Evolutionary conservation across 64 coral and sea anemone genomes (phyloP).

Genomic region (Pachyseris speciosa): DNA sequence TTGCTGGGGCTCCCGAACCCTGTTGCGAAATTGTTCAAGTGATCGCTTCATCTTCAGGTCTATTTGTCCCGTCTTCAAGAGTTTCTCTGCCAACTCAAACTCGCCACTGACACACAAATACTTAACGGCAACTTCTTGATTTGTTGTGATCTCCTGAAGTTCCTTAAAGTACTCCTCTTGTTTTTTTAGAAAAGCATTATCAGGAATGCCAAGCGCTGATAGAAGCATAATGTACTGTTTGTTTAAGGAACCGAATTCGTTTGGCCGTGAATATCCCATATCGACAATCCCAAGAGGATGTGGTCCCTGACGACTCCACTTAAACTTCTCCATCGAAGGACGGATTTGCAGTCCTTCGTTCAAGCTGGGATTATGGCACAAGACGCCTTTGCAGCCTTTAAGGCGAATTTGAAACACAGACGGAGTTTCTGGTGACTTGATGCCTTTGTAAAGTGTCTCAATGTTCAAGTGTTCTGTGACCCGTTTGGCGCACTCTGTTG

Average conservation of each 20-base stretch:
- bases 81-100: slow-evolving; percentile 80
- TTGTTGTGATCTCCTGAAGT: slow-evolving; percentile 65
- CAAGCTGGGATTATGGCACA: slow-evolving; percentile 64
- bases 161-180: slow-evolving; percentile 80
- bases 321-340: slow-evolving; percentile 90
- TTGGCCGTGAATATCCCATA: slow-evolving; percentile 81
- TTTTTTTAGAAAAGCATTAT: slow-evolving; percentile 67
- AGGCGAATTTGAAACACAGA: slow-evolving; percentile 88
- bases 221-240: slow-evolving; percentile 94
- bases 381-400: slow-evolving; percentile 87
- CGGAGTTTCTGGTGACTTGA: slow-evolving; percentile 49
- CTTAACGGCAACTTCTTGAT: slow-evolving; percentile 60
- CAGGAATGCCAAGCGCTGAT: slow-evolving; percentile 81
- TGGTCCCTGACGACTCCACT: slow-evolving; percentile 30
- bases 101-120: slow-evolving; percentile 63
- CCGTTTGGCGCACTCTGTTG: slow-evolving; percentile 38
- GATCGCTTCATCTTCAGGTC: slow-evolving; percentile 15
- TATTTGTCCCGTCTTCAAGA: slow-evolving; percentile 26
- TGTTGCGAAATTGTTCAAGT: slow-evolving; percentile 41
- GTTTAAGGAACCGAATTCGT: slow-evolving; percentile 82
- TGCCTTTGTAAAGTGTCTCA: slow-evolving; percentile 29
- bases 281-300: slow-evolving; percentile 77
- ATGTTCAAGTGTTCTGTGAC: slow-evolving; percentile 14
- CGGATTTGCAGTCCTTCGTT: slow-evolving; percentile 71
- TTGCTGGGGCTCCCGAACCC: slow-evolving; percentile 25